Evolutionary conservation across 2,888 invertebrate species (phyloP).

Genomic region (Glyphotaelius pellucidus): DNA sequence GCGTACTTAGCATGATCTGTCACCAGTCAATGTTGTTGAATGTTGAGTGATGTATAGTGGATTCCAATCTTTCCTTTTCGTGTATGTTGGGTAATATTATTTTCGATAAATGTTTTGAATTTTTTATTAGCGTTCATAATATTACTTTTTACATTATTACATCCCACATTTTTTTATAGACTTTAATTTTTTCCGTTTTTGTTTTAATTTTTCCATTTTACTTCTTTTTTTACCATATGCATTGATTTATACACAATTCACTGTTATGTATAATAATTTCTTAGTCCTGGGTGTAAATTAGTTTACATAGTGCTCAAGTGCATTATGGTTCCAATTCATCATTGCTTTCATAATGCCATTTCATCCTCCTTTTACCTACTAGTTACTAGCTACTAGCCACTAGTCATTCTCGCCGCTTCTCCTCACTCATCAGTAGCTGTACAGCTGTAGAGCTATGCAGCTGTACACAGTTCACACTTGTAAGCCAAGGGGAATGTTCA

Average conservation of each 20-base stretch:
- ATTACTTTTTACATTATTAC: conserved; percentile 50
- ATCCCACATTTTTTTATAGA: conserved; percentile 45
- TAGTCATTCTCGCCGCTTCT: conserved; percentile 65
- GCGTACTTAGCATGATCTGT: conserved; percentile 26
- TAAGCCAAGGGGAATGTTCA: conserved; percentile 63
- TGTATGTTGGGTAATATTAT: conserved; percentile 46
- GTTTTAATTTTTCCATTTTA: conserved; percentile 58
- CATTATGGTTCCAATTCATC: conserved; percentile 66
- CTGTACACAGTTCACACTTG: conserved; percentile 58
- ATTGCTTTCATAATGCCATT: conserved; percentile 66
- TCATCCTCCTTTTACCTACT: conserved; percentile 62
- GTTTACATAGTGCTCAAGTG: conserved; percentile 66
- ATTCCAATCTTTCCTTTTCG: conserved; percentile 45
- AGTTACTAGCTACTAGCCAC: conserved; percentile 15
- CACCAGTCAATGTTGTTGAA: conserved; percentile 32
- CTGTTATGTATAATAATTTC: conserved; percentile 64
- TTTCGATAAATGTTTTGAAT: conserved; percentile 45
- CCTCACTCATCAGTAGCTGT: conserved; percentile 63
- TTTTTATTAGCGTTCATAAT: conserved; percentile 40
- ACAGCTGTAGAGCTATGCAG: conserved; percentile 36
- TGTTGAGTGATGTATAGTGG: conserved; percentile 25
- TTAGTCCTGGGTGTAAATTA: conserved; percentile 67
- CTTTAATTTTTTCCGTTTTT: conserved; percentile 52
- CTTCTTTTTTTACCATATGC: conserved; percentile 54
- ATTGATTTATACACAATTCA: conserved; percentile 51